A percentile compares a stretch with the other conserved stretches of the same genome.
These are phyloP conservation scores for Brassicogethes aeneus DNA, from an alignment of 2,888 invertebrate genomes.

Conservation along the genomic window DNA sequence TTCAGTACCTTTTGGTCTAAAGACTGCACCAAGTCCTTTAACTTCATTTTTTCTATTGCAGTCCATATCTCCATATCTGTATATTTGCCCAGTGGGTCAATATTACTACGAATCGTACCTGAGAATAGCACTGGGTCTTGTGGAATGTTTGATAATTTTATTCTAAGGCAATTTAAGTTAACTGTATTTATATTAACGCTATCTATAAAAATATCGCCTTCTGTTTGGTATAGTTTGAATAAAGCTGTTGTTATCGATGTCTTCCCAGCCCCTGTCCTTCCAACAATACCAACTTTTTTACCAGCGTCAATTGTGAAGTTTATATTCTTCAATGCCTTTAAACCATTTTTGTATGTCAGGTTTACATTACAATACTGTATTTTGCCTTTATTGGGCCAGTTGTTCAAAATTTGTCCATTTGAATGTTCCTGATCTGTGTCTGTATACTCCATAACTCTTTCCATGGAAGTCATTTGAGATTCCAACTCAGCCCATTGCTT, in stretches of 20 bases:
- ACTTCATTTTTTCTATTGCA: constrained; percentile 73
- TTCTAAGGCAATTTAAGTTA: constrained; percentile 64
- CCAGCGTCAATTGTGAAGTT: constrained; percentile 52
- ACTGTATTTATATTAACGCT: constrained; percentile 57
- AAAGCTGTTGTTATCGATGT: constrained; percentile 66
- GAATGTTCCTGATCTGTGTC: constrained; percentile 52
- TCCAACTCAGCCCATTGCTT: constrained; percentile 81
- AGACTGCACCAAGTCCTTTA: constrained; percentile 59
- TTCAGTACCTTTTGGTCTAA: constrained; percentile 66
- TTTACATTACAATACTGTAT: constrained; percentile 58
- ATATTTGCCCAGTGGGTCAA: constrained; percentile 80
- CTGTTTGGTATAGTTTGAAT: constrained; percentile 69
- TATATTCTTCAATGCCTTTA: constrained; percentile 66
- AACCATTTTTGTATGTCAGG: constrained; percentile 60
- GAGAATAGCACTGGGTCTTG: constrained; percentile 82
- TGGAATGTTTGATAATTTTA: constrained; percentile 74
- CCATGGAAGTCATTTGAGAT: constrained; percentile 84
- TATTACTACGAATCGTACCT: constrained; percentile 76
- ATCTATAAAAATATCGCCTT: constrained; percentile 76
- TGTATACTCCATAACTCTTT: constrained; percentile 75
- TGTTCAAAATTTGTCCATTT: constrained; percentile 53
- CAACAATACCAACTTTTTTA: constrained; percentile 70
- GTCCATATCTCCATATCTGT: constrained; percentile 72
- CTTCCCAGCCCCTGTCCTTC: constrained; percentile 77
- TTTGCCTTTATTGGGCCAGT: constrained; percentile 65